Percentiles rank a stretch among this genome's conserved stretches.
phyloP scores from a whole-genome alignment of 2,113 vertebrate species.

The Campylomormyrus tamandua region DNA sequence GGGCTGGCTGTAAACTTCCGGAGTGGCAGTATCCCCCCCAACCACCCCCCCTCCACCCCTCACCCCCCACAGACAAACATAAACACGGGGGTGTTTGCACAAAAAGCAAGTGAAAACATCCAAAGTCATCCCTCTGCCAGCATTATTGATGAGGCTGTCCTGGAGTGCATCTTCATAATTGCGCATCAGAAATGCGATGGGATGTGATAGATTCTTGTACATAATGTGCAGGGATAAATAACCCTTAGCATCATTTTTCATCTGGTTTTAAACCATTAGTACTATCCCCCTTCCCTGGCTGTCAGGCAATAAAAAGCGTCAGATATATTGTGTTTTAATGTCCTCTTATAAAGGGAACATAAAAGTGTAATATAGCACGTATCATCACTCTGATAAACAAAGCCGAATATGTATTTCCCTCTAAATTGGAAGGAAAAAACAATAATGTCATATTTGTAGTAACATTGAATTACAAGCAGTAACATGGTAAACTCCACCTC shows the following conservation, averaged over 20 bases:
- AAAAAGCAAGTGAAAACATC: conserved; percentile 19
- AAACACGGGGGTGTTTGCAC: not conserved
- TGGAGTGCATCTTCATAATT: conserved; percentile 63
- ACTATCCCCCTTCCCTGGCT: conserved; percentile 54
- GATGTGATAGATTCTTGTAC: conserved; percentile 62
- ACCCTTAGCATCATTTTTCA: conserved; percentile 56
- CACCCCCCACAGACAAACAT: not conserved
- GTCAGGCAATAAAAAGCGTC: conserved; percentile 66
- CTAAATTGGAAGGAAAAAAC: conserved; percentile 63
- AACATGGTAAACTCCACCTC: conserved; percentile 57
- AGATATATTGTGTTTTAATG: conserved; percentile 72
- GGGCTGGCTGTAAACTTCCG: not conserved
- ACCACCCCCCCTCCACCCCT: too few species aligned
- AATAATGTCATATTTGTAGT: conserved; percentile 69
- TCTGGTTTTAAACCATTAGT: conserved; percentile 62
- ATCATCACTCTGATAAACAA: conserved; percentile 72
- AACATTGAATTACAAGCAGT: conserved; percentile 67
- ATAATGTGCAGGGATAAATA: conserved; percentile 54
- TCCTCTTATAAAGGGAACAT: conserved; percentile 68
- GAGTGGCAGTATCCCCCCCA: not conserved
- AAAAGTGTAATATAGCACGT: conserved; percentile 71
- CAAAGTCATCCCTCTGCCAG: not conserved
- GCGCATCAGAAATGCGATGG: conserved; percentile 53
- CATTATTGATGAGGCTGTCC: conserved; percentile 52
- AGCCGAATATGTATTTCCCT: conserved; percentile 70